Base-by-base conservation (phyloP, 2,888 invertebrate species). In the Escarpia spicata region DNA sequence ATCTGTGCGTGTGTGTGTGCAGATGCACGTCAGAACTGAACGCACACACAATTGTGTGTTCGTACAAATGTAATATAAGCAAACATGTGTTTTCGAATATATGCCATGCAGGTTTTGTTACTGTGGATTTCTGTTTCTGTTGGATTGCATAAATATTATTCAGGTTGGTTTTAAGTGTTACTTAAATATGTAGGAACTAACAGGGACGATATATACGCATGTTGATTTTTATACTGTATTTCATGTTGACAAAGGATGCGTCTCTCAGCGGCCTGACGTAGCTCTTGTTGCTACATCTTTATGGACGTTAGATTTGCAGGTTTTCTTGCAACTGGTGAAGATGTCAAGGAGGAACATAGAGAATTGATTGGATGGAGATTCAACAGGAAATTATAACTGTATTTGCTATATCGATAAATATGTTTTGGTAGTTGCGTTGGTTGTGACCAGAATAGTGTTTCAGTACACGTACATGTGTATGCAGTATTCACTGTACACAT, bases 181-280 rank as follows among this genome's bases (percentile, higher is more conserved):
- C 75, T 75, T 75, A 75, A 75, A 75, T 75, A 26, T 75, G 75
- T 75, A 75, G 75, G 19, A 75, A 75, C 19, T 75, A 75, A 75
- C 75, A 75, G 75, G 75, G 75, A 75, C 26, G 26, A 75, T 75
- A 52, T 52, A 26, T 75, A 75, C 75, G 75, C 75, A 75, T 75
- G 75, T 75, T 75, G 75, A 75, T 75, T 75, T 75, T 75, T 75
- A 75, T 75, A 75, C 75, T 75, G 75, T 75, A 75, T 75, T 75
- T 75, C 19, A 26, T 75, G 75, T 75, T 75, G 75, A 75, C 19
- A 75, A 52, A 52, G 8, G 52, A 52, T 9, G 52, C 52, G 52
- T n/a, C 75, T 75, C 75, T 26, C n/a, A n/a, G 26, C 4, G 75
- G n/a, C 75, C 75, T 75, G 75, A 26, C 75, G n/a, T 6, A 75